A percentile compares a stretch with the other conserved stretches of the same genome.
These are phyloP conservation scores for Danio tinwini DNA, from an alignment of 2,797 vertebrate species.

Conservation along the genomic window DNA sequence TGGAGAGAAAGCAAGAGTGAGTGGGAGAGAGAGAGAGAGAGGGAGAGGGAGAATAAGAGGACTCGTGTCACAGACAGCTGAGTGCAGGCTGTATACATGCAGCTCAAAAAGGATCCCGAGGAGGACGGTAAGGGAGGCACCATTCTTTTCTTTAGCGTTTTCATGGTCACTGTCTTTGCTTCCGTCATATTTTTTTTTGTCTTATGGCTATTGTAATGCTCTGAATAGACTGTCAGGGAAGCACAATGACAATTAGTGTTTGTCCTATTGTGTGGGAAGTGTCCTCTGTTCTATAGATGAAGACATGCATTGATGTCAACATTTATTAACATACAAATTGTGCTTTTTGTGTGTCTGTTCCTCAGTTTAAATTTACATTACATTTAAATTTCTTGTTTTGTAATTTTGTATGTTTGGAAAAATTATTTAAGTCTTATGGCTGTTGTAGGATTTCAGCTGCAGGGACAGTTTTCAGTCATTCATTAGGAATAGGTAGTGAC, in stretches of 20 bases:
- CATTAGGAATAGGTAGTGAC: background rate
- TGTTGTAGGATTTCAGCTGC: background rate
- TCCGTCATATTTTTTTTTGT: constrained; percentile 15
- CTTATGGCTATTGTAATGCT: constrained; percentile 29
- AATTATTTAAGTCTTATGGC: background rate
- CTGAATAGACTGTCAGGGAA: constrained; percentile 45
- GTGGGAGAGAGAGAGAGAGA: constrained; percentile 25
- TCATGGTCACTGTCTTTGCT: background rate
- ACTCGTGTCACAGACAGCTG: constrained; percentile 69
- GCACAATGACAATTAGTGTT: constrained; percentile 42
- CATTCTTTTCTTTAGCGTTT: constrained; percentile 19
- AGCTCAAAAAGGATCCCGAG: constrained; percentile 66
- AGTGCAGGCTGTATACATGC: constrained; percentile 70
- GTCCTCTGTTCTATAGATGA: constrained; percentile 15
- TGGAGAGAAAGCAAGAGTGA: constrained; percentile 60
- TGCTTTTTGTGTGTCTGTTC: background rate
- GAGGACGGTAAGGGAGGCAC: constrained; percentile 69
- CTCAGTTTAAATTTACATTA: too few species aligned
- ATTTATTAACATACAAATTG: constrained; percentile 2
- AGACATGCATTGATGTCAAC: background rate
- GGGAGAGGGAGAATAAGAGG: constrained; percentile 57
- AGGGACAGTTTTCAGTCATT: constrained; percentile 1
- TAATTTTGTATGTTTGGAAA: background rate
- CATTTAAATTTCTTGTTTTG: background rate
- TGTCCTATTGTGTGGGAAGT: constrained; percentile 51